Base-by-base conservation (phyloP, 2,888 invertebrate genomes). In the Leptogaster cylindrica region DNA sequence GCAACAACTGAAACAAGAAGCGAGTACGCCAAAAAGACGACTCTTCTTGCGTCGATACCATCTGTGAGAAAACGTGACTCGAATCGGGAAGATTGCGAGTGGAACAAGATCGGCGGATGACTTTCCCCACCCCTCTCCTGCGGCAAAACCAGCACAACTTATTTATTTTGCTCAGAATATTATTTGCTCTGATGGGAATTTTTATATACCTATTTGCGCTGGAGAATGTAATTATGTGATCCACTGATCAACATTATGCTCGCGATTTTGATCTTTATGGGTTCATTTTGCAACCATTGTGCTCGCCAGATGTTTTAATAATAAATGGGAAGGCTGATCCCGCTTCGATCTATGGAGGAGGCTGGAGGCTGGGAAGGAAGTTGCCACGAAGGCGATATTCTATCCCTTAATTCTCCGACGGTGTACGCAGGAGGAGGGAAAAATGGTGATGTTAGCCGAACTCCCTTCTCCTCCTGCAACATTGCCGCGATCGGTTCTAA, bases 11-110 rank as follows among this genome's bases (percentile, higher is more conserved):
- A 8, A 8, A 48, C n/a, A 3, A 5, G 44, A 10, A 8, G 28
- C 28, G n/a, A 12, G 16, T 7, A 31, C 1, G 3, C 14, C 7
- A 46, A 16, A 51, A 58, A 58, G 23, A 55, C 33, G 8, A 28
- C 14, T 39, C 58, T 18, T 27, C 33, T 50, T 36, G 46, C 50
- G 36, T 50, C 65, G 65, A 65, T 65, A 68, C 51, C 69, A 55
- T 66, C 61, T 65, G 63, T 61, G 52, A 36, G 36, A 46, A 69
- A 69, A 69, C 69, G 69, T 69, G 69, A 69, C 69, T 69, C 44
- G 69, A 66, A 66, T 67, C 44, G 23, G 50, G 25, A 58, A 61
- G 63, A 63, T 63, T 46, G 63, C 27, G 28, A 64, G 46, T n/a
- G n/a, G n/a, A n/a, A n/a, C 63, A 63, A 63, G 63, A 63, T 63